Evolutionary conservation across 2,797 vertebrate species (phyloP), one percentile per base, ranked within the genome.

Genomic region (Etheostoma nigrum): DNA sequence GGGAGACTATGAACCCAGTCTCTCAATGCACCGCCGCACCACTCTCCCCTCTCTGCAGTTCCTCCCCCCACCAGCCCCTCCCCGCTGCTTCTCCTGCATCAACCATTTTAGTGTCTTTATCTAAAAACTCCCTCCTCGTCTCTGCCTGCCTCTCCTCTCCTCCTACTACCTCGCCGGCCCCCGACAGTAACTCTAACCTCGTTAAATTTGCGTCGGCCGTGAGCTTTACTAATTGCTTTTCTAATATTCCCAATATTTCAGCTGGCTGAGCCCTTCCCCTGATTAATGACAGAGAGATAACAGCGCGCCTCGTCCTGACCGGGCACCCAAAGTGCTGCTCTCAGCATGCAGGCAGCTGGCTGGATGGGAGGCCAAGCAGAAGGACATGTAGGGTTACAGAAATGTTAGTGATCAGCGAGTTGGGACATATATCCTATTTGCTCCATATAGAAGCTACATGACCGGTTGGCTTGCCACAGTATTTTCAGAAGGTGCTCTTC

Each of bases 201-300:
- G 83, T 92, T 91, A 90, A 86, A 88, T 72, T 69, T 6, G 77
- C 62, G 61, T 74, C 76, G 73, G 77, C 85, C 63, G 70, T 42
- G 62, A 33, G 66, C 74, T 85, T 76, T 76, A 61, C 92, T 92
- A 92, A 94, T 93, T 94, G 90, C 90, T 91, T 91, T 92, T 86
- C 93, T 92, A 90, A 91, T 92, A 92, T 92, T 90, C 78, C 82
- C 89, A 84, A 89, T 91, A 89, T 93, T 91, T 94, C 89, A 91
- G 78, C 70, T 9, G 87, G 81, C 83, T 72, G 87, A 66, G 76
- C 66, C 81, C 77, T 67, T 64, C 68, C 51, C 48, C 82, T 82
- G 88, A 91, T 92, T 92, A 91, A 92, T 82, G 87, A 60, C 12
- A 10, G 58, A 3, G 84, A 84, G 87, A 91, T 87, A 88, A 87